Conservation (phyloP, 1,140 invertebrate species). For the Arion vulgaris region DNA sequence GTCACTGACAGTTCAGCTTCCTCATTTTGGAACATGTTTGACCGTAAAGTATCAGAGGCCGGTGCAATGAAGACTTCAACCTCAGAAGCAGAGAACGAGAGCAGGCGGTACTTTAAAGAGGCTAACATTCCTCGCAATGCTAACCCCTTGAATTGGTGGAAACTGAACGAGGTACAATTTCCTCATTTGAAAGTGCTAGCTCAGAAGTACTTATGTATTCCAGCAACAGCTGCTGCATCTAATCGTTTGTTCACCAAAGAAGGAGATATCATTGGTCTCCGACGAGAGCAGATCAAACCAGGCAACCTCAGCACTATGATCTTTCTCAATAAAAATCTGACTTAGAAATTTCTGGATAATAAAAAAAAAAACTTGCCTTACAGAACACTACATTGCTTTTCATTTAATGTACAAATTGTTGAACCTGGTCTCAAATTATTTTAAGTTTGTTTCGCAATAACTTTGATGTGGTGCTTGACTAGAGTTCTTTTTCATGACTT, state of each 20-base stretch:
- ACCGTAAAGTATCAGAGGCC: slow-evolving; percentile 32
- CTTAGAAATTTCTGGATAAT: background rate
- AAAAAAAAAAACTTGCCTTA: too few relatives aligned
- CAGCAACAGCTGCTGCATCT: slow-evolving; percentile 22
- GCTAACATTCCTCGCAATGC: slow-evolving; percentile 35
- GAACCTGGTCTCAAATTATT: too few relatives aligned
- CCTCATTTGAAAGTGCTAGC: slow-evolving; percentile 30
- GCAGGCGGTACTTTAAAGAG: slow-evolving; percentile 28
- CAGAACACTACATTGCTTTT: too few relatives aligned
- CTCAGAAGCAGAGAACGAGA: slow-evolving; percentile 37
- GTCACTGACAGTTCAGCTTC: slow-evolving; percentile 6
- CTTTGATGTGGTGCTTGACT: too few relatives aligned
- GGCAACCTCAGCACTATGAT: slow-evolving; percentile 18
- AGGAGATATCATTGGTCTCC: background rate
- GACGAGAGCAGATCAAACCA: slow-evolving; percentile 14
- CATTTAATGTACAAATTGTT: too few relatives aligned
- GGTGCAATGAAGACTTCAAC: slow-evolving; percentile 31
- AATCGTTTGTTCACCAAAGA: slow-evolving; percentile 24
- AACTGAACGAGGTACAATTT: slow-evolving; percentile 34
- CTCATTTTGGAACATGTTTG: slow-evolving; percentile 41
- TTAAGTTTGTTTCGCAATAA: too few relatives aligned
- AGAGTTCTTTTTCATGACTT: too few relatives aligned
- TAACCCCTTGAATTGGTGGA: slow-evolving; percentile 31
- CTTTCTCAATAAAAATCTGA: slow-evolving; percentile 28
- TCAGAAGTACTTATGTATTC: slow-evolving; percentile 37